These are phyloP conservation scores for Pentamera pediparva DNA, from an alignment of 53 echinoderm and acorn worm species.

Conservation along the genomic window DNA sequence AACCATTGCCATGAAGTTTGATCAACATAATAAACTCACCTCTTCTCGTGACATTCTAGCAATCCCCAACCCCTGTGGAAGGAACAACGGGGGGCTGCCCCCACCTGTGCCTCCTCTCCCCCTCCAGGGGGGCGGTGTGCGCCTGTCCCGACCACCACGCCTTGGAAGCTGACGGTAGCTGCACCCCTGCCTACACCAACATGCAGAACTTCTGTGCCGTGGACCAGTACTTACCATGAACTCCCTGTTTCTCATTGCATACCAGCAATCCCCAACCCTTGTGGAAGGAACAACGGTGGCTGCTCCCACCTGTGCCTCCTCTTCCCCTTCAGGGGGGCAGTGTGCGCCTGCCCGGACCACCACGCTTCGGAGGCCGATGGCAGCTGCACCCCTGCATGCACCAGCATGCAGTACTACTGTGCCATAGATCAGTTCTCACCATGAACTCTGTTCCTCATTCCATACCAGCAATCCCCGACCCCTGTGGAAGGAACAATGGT, in stretches of 20 bases:
- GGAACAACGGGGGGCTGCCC: constrained; percentile 59
- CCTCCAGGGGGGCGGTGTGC: constrained; percentile 49
- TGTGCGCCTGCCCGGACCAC: constrained; percentile 86
- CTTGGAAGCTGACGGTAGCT: constrained; percentile 19
- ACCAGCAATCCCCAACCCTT: constrained; percentile 53
- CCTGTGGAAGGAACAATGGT: constrained; percentile 58
- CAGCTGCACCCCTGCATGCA: constrained; percentile 46
- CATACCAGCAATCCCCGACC: constrained; percentile 46
- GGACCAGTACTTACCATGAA: constrained; percentile 48
- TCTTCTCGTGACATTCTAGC: too few species aligned
- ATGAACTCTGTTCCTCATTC: too few species aligned
- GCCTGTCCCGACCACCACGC: constrained; percentile 77
- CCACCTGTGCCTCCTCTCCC: constrained; percentile 66
- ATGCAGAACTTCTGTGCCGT: constrained; percentile 48
- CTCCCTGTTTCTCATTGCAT: too few species aligned
- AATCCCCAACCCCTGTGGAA: constrained; percentile 54
- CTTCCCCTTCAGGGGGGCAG: constrained; percentile 31
- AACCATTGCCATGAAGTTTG: too few species aligned
- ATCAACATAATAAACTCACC: too few species aligned
- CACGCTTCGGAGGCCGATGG: constrained; percentile 21
- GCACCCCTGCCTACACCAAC: constrained; percentile 42
- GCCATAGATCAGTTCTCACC: too few species aligned
- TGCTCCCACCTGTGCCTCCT: constrained; percentile 74
- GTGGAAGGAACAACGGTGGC: constrained; percentile 55
- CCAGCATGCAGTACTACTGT: constrained; percentile 50